A percentile compares a stretch with the other conserved stretches of the same genome.
Conservation (phyloP, 2,888 invertebrate genomes). For the Tenthredo distinguenda region DNA sequence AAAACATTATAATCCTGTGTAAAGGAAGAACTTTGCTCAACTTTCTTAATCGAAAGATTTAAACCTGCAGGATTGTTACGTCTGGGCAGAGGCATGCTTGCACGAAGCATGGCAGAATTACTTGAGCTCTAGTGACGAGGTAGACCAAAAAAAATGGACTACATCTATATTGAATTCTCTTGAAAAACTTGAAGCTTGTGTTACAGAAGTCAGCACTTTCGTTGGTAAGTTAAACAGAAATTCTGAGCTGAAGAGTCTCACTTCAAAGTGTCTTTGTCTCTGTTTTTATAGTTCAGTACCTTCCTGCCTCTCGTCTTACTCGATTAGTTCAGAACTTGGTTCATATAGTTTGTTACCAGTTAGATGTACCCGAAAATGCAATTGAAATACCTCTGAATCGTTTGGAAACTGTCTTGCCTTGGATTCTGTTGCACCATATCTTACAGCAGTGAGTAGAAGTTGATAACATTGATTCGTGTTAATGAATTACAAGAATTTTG, state of each 20-base stretch:
- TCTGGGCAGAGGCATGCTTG: constrained; percentile 89
- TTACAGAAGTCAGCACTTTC: constrained; percentile 80
- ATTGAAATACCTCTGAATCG: constrained; percentile 82
- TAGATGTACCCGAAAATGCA: constrained; percentile 85
- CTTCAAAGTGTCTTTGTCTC: constrained; percentile 42
- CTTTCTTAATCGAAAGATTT: background rate
- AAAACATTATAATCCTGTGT: background rate
- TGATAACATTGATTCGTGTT: background rate
- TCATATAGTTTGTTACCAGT: constrained; percentile 88
- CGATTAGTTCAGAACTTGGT: constrained; percentile 88
- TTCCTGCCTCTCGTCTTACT: constrained; percentile 82
- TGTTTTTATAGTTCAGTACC: constrained; percentile 70
- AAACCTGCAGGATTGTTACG: constrained; percentile 82
- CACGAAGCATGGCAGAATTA: constrained; percentile 87
- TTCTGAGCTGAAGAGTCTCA: constrained; percentile 35
- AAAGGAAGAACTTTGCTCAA: background rate
- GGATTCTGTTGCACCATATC: constrained; percentile 91
- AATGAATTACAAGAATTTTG: background rate
- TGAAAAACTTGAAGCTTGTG: constrained; percentile 79
- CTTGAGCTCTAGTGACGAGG: constrained; percentile 78
- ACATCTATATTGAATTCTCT: constrained; percentile 78
- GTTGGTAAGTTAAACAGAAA: constrained; percentile 75
- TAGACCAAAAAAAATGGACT: constrained; percentile 78
- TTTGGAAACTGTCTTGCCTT: constrained; percentile 85
- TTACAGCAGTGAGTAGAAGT: constrained; percentile 80